Evolutionary conservation across 2,888 invertebrate genomes (phyloP), one percentile per base, ranked within the genome.

Genomic region (Diaprepes abbreviatus): DNA sequence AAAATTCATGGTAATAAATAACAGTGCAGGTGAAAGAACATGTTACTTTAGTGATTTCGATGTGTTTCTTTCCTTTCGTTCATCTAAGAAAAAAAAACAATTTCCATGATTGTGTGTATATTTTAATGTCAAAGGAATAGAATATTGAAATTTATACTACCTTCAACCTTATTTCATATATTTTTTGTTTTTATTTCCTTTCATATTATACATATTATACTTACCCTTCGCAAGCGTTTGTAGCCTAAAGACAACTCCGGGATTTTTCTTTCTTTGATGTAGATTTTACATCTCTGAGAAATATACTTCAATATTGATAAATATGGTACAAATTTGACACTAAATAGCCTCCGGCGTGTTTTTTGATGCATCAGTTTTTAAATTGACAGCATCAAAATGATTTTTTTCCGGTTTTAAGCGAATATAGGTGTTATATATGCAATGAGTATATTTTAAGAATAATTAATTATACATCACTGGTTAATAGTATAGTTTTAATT

Each of bases 271-370:
- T 45, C 45, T 45, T 45, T 45, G 21, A 45, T 45, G 12, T 45
- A 24, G 12, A 45, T 24, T 45, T 45, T 45, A 45, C 21, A 45
- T 45, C 24, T 17, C 4, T 6, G 9, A 24, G n/a, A 24, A 24
- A 45, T 43, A 43, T 24, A 24, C 21, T 24, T 45, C 21, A 21
- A 21, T 45, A 45, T 45, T 45, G 45, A 45, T 45, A 45, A 45
- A 45, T 21, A 45, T 12, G 12, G 12, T 24, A 45, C 21, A 21
- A 45, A 45, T 12, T 24, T 45, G 45, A 24, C 45, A 45, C 12
- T 24, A 12, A 12, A 17, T 45, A 45, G 45, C 45, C 45, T 45
- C 12, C 12, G 6, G 45, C 21, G 24, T 24, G 14, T n/a, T 24
- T 24, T 45, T 24, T 24, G 12, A 24, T 45, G 12, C 12, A 24